These are phyloP conservation scores for Dendroctonus valens DNA, from an alignment of 1,140 invertebrate species.

Conservation along the genomic window DNA sequence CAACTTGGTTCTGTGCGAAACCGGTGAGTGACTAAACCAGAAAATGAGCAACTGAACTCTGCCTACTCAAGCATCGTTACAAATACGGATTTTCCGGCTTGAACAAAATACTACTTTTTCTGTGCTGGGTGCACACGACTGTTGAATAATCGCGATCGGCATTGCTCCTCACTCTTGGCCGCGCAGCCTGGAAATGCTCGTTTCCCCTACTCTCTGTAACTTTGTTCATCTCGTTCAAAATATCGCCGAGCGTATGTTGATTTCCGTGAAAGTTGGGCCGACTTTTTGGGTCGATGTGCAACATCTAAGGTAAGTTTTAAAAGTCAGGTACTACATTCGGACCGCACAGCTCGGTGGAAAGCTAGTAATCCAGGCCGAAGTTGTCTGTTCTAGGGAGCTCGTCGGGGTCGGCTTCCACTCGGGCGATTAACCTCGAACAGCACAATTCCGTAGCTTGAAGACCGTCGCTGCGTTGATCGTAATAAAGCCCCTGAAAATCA, in stretches of 20 bases:
- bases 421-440: conserved; percentile 92
- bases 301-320: conserved; percentile 84
- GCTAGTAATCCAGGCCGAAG: conserved; percentile 94
- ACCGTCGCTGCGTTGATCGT: conserved; percentile 88
- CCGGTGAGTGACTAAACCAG: too few species aligned
- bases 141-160: conserved; percentile 36
- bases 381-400: conserved; percentile 87
- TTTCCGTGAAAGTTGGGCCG: conserved; percentile 80
- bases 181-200: conserved; percentile 37
- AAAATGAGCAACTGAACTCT: too few species aligned
- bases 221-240: conserved; percentile 51
- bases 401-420: conserved; percentile 94
- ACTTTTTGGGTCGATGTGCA: conserved; percentile 87
- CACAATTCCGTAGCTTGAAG: conserved; percentile 94
- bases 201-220: conserved; percentile 48
- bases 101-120: too few species aligned
- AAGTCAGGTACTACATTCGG: conserved; percentile 82
- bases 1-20: too few species aligned
- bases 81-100: too few species aligned
- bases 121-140: conserved; percentile 46
- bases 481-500: conserved; percentile 68
- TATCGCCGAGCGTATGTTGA: conserved; percentile 62
- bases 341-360: conserved; percentile 85
- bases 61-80: too few species aligned
- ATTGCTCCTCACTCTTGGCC: conserved; percentile 49